Conservation (phyloP, 1,140 invertebrate species). For the Rhagoletis zephyria region DNA sequence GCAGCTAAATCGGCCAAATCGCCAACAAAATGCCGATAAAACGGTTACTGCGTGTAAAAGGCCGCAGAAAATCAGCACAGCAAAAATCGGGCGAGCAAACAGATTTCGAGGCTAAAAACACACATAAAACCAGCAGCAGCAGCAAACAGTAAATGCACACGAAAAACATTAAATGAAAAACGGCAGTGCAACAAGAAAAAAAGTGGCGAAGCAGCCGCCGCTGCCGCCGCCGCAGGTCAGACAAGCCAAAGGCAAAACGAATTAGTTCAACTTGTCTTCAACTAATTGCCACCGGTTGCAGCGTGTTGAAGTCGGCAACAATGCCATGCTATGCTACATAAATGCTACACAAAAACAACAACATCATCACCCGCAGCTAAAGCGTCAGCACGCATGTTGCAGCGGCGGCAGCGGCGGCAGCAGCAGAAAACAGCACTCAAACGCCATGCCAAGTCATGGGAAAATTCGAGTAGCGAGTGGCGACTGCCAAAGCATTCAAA, state of each 20-base stretch:
- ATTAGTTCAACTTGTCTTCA: conserved; percentile 51
- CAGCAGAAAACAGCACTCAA: neutral
- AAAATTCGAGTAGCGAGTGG: conserved; percentile 50
- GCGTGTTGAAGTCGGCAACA: too few relatives aligned
- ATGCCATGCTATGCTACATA: neutral
- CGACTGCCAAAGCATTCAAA: neutral
- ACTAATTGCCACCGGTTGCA: conserved; percentile 36
- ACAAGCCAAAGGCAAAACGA: conserved; percentile 44
- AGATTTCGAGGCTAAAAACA: neutral
- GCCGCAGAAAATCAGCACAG: neutral
- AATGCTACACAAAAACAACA: neutral
- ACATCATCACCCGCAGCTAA: conserved; percentile 15
- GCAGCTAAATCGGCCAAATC: conserved; percentile 4
- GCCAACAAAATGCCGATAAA: conserved; percentile 20
- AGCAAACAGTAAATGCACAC: neutral
- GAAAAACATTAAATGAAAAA: conserved; percentile 36
- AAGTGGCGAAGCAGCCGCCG: neutral
- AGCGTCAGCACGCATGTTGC: conserved; percentile 50
- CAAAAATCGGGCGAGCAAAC: neutral
- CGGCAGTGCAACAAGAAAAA: neutral
- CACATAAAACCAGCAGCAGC: neutral
- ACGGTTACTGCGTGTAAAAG: conserved; percentile 37
- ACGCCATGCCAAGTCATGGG: conserved; percentile 50
- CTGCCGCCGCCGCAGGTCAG: conserved; percentile 1
- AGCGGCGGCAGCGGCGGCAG: conserved; percentile 9